Percentiles rank a stretch among this genome's conserved stretches.
These are phyloP conservation scores for Campoplex nolae DNA, from an alignment of 2,888 invertebrate species.

Conservation along the genomic window DNA sequence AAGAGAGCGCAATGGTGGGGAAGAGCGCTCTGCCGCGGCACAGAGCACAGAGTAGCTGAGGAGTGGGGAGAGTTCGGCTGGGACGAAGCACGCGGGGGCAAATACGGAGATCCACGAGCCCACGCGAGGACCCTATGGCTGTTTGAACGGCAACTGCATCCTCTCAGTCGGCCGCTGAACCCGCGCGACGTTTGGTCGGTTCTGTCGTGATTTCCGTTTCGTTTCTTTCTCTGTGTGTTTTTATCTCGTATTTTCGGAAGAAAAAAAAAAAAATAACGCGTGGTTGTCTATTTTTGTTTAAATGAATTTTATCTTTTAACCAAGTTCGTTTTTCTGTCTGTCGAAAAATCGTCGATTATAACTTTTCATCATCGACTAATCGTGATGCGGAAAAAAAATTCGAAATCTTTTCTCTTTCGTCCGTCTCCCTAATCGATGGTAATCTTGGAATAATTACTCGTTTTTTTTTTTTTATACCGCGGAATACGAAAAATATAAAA, in stretches of 20 bases:
- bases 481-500: background rate
- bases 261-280: background rate
- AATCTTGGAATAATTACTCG: background rate
- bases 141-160: conserved; percentile 83
- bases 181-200: conserved; percentile 80
- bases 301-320: background rate
- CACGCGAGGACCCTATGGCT: conserved; percentile 80
- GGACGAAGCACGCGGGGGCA: conserved; percentile 76
- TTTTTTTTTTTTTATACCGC: too few relatives aligned
- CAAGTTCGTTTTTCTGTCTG: background rate
- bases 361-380: background rate
- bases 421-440: conserved; percentile 17
- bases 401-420: conserved; percentile 26
- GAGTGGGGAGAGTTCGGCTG: conserved; percentile 20
- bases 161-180: conserved; percentile 84
- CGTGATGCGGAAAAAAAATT: conserved; percentile 25
- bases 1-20: conserved; percentile 41
- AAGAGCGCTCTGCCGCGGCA: conserved; percentile 68
- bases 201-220: conserved; percentile 57
- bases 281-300: conserved; percentile 26
- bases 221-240: conserved; percentile 35
- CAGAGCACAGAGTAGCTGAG: conserved; percentile 42
- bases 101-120: conserved; percentile 68
- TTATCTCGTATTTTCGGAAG: conserved; percentile 16
- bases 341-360: background rate